Base-by-base conservation (phyloP, 1,140 invertebrate species). In the Drosophila equinoxialis region DNA sequence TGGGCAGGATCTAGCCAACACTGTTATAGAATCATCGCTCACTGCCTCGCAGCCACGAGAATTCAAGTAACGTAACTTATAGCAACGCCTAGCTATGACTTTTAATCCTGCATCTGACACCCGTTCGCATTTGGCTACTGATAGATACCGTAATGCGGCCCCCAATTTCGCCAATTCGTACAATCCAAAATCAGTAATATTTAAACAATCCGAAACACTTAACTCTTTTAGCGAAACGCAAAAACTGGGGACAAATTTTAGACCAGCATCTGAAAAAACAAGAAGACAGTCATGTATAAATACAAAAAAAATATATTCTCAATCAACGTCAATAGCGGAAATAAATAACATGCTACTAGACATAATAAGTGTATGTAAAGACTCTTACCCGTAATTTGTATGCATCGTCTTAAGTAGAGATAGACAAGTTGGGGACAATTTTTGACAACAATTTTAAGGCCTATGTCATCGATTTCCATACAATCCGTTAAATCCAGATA, bases 41-140 rank as follows among this genome's bases (percentile, higher is more conserved):
- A 98, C 95, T 1, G 97, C 97, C 78, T 98, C 97, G 90, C 97
- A 98, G 5, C 97, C 97, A 41, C 98, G 94, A 1, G 96, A 96
- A 92, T 98, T 98, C 35, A 98, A 93, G 92, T 98, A 98, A 6
- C 97, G 94, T 45, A 98, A 92, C 91, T 97, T 98, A 90, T 97
- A 97, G 90, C 97, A 98, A 51, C 97, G 94, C 65, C 96, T 94
- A 0, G 97, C 97, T 14, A 98, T 95, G n/a, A 97, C 96, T 75
- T 97, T 95, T 0, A 98, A 93, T 1, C 97, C 97, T 2, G 96
- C 96, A 92, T 98, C 97, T 35, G 96, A 97, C 17, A 96, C 95
- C 78, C 96, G 95, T 74, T 96, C 96, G 92, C 97, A 98, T 91
- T 97, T 97, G n/a, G 97, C 97, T 23, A 97, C 96, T 3, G 96